Conservation (phyloP, 2,797 vertebrate genomes). For the Lateolabrax maculatus region DNA sequence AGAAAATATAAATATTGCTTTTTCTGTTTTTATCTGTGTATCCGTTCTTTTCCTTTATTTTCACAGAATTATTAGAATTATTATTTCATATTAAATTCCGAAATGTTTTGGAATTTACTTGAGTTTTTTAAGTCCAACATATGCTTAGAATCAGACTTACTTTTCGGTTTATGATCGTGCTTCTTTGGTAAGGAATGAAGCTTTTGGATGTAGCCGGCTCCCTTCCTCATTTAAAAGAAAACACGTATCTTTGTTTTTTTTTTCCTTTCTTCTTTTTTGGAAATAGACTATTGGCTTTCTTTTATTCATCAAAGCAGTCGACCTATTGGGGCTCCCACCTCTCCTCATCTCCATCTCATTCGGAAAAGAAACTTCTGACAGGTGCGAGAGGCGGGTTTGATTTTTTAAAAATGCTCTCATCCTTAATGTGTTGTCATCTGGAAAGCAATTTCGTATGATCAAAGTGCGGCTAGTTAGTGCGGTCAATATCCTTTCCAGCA, state of each 20-base stretch:
- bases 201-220: conserved; percentile 17
- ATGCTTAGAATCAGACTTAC: background rate
- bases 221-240: background rate
- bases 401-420: conserved; percentile 72
- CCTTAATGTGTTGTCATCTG: conserved; percentile 81
- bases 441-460: conserved; percentile 79
- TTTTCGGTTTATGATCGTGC: background rate
- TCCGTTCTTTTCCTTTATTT: background rate
- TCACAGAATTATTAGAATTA: background rate
- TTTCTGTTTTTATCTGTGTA: background rate
- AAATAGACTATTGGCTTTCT: conserved; percentile 50
- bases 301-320: conserved; percentile 42
- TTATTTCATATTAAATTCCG: background rate
- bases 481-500: conserved; percentile 79
- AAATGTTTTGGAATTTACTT: background rate
- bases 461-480: conserved; percentile 82
- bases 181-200: background rate
- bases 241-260: background rate
- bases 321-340: conserved; percentile 48
- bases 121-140: background rate
- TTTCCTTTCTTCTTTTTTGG: conserved; percentile 8
- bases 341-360: conserved; percentile 59
- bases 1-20: background rate
- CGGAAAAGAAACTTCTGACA: conserved; percentile 68
- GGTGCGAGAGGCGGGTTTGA: conserved; percentile 60